Evolutionary conservation across 2,797 vertebrate genomes (phyloP).

Genomic region (Lacerta agilis): DNA sequence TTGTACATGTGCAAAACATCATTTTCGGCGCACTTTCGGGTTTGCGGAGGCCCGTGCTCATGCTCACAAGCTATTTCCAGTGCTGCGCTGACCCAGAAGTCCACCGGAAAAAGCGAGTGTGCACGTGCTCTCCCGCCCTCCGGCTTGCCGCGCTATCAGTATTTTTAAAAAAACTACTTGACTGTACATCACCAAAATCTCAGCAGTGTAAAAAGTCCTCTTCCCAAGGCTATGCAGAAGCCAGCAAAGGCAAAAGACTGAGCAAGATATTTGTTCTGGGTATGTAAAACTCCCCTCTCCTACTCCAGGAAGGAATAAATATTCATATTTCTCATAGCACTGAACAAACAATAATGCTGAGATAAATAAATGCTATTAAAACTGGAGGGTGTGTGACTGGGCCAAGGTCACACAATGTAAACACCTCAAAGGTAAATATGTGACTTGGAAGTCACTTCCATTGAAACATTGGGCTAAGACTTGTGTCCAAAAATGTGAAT

Average conservation of each 20-base stretch:
- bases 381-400: neutral
- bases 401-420: neutral
- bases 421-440: neutral
- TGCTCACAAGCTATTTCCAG: too few relatives aligned
- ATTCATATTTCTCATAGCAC: neutral
- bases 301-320: neutral
- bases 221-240: neutral
- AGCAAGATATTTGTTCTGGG: neutral
- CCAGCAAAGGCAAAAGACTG: neutral
- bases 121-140: too few relatives aligned
- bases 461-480: too few relatives aligned
- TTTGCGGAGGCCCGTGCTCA: too few relatives aligned
- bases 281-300: neutral
- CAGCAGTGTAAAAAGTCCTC: neutral
- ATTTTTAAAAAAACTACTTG: neutral
- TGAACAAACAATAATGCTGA: neutral
- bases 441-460: neutral
- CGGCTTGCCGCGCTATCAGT: too few relatives aligned
- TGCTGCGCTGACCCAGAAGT: too few relatives aligned
- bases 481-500: neutral
- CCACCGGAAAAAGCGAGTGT: too few relatives aligned
- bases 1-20: too few relatives aligned
- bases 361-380: constrained; percentile 11
- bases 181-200: neutral
- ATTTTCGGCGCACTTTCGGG: too few relatives aligned